Conservation (phyloP, 2,888 invertebrate genomes). For the Watsonalla cultraria region DNA sequence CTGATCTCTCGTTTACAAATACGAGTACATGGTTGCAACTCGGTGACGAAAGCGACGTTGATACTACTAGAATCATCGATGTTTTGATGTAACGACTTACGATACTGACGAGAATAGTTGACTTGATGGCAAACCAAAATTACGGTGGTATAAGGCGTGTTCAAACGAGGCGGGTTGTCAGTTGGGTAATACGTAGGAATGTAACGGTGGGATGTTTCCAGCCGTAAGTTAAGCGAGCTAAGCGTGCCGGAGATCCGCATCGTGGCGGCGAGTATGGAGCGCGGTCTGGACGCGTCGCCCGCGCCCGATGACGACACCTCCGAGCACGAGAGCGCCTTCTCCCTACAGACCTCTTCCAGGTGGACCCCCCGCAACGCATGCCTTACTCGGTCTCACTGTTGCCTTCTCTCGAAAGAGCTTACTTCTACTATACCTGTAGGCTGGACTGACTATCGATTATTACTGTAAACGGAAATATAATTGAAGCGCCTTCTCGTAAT, state of each 20-base stretch:
- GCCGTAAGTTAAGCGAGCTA: conserved; percentile 86
- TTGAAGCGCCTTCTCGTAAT: too few species aligned
- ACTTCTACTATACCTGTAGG: conserved; percentile 17
- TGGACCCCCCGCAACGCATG: conserved; percentile 29
- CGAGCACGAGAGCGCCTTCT: conserved; percentile 75
- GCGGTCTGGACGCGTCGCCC: conserved; percentile 81
- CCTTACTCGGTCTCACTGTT: background rate
- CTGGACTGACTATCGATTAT: too few species aligned
- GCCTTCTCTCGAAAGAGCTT: background rate
- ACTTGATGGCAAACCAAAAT: too few species aligned
- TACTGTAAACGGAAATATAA: too few species aligned
- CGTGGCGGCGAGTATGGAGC: conserved; percentile 89
- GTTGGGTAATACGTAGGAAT: background rate
- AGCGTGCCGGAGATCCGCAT: conserved; percentile 90
- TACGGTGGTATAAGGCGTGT: too few species aligned
- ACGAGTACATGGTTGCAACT: too few species aligned
- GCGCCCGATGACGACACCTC: conserved; percentile 55
- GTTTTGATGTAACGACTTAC: too few species aligned
- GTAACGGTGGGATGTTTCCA: conserved; percentile 52
- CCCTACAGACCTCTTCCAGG: conserved; percentile 69
- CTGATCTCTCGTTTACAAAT: too few species aligned
- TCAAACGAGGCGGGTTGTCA: background rate
- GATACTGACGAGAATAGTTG: too few species aligned
- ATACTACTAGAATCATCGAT: too few species aligned
- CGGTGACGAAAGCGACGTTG: too few species aligned